Evolutionary conservation across 2,797 vertebrate genomes (phyloP).

Genomic region (Pangasius macronema): DNA sequence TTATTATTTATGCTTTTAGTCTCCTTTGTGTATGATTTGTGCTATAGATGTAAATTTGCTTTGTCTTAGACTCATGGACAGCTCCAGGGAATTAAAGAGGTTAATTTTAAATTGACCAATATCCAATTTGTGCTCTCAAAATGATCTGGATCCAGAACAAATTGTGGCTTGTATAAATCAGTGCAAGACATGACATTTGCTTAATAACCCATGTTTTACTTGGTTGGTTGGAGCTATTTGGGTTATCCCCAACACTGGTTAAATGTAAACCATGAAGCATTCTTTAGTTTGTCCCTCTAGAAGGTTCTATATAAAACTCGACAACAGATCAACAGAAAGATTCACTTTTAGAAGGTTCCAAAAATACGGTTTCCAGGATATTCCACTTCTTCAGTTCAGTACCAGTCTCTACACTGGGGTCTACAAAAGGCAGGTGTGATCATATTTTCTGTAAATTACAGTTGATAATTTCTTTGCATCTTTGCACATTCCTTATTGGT

Average conservation of each 20-base stretch:
- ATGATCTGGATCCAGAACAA: neutral
- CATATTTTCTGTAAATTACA: neutral
- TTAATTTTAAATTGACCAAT: neutral
- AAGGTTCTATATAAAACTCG: neutral
- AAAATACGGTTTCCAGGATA: neutral
- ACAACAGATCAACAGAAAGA: neutral
- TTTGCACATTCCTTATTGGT: neutral
- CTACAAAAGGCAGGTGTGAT: neutral
- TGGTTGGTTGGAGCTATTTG: neutral
- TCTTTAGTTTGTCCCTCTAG: neutral
- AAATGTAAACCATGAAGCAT: neutral
- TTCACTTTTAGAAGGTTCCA: neutral
- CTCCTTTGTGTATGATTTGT: neutral
- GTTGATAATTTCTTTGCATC: neutral
- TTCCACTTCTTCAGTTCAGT: neutral
- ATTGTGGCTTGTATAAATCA: neutral
- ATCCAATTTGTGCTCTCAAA: neutral
- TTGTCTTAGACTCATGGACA: neutral
- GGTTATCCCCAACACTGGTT: neutral
- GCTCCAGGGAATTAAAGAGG: neutral
- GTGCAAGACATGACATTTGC: neutral
- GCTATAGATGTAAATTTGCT: neutral
- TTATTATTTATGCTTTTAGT: neutral
- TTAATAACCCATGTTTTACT: slow-evolving; percentile 13
- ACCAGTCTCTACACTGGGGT: neutral